Conservation (phyloP, 2,888 invertebrate species). For the Drosophila villosipedis region DNA sequence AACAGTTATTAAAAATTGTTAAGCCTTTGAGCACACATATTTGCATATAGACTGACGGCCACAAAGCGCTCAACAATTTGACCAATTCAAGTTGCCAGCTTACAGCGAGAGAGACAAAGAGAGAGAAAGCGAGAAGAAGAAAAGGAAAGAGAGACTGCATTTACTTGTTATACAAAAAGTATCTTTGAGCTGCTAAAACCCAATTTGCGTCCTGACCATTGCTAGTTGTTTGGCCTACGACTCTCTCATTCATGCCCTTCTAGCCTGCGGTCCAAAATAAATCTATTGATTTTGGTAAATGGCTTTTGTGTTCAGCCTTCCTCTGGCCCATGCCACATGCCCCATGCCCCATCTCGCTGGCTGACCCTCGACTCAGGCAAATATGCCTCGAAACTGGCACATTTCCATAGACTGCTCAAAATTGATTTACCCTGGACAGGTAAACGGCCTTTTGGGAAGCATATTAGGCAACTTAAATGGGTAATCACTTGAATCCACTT, state of each 20-base stretch:
- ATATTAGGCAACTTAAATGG: constrained; percentile 8
- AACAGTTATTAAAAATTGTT: constrained; percentile 58
- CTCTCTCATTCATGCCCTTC: constrained; percentile 12
- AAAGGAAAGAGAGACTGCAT: neutral
- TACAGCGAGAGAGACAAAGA: neutral
- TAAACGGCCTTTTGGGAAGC: neutral
- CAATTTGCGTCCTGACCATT: constrained; percentile 33
- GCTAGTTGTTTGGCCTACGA: constrained; percentile 11
- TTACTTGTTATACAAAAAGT: constrained; percentile 13
- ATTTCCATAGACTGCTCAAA: constrained; percentile 41
- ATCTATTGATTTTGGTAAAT: constrained; percentile 77
- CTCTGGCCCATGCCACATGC: neutral
- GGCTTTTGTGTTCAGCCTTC: constrained; percentile 60
- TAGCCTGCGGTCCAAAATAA: constrained; percentile 70
- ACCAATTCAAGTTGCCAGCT: constrained; percentile 42
- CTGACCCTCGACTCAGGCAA: constrained; percentile 21
- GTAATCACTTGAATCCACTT: constrained; percentile 1
- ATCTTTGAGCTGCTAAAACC: constrained; percentile 21
- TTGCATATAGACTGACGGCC: constrained; percentile 38
- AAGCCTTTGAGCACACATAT: constrained; percentile 65
- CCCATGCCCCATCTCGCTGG: neutral
- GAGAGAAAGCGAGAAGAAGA: neutral
- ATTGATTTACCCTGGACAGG: constrained; percentile 27
- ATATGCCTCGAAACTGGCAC: constrained; percentile 53
- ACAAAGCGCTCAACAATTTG: constrained; percentile 50